phyloP scores from a whole-genome alignment of 2,113 vertebrate species.

The Megaleporinus macrocephalus region DNA sequence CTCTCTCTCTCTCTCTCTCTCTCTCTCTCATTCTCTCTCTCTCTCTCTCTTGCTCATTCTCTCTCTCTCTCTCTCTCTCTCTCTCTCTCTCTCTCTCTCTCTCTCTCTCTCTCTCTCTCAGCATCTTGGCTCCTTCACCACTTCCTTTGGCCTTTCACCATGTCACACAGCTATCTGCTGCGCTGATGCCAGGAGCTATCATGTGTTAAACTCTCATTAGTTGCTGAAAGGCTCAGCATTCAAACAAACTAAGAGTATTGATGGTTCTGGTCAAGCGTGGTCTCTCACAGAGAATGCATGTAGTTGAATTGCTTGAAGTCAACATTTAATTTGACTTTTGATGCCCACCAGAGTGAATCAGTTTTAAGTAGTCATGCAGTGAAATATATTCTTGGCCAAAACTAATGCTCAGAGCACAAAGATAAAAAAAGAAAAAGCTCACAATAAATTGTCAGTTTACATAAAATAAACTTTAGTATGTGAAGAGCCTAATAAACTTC shows the following conservation, averaged over 20 bases:
- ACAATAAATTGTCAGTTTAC: no score
- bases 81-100: neutral
- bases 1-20: constrained; percentile 24
- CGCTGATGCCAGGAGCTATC: neutral
- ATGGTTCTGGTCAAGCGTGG: neutral
- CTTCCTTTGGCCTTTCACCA: constrained; percentile 1
- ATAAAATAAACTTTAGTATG: no score
- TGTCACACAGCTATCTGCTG: constrained; percentile 13
- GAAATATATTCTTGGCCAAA: no score
- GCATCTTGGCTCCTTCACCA: neutral
- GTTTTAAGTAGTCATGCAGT: no score
- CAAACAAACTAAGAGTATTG: constrained; percentile 10
- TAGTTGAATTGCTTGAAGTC: no score
- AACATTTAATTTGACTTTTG: no score
- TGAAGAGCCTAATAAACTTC: no score
- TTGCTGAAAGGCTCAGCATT: constrained; percentile 3
- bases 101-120: neutral
- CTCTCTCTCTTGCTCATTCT: no score
- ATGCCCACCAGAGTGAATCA: no score
- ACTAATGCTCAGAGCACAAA: no score
- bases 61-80: constrained; percentile 11
- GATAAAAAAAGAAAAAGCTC: no score
- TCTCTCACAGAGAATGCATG: no score
- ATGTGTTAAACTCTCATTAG: constrained; percentile 23
- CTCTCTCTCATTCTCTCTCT: neutral